These are phyloP conservation scores for Drosophila busckii DNA, from an alignment of 1,140 invertebrate genomes.

Conservation along the genomic window DNA sequence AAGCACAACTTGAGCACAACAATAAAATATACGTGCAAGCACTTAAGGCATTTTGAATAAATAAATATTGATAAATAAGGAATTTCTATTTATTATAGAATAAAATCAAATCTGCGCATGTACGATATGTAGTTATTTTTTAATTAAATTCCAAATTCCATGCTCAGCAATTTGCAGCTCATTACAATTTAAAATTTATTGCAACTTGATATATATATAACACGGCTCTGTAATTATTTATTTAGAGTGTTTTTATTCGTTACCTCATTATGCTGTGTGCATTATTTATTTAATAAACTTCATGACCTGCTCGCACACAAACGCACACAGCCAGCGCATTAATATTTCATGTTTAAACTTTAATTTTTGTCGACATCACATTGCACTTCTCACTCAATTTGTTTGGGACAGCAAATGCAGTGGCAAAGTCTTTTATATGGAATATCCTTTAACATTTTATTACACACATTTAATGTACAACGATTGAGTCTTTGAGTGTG, in stretches of 20 bases:
- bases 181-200: neutral
- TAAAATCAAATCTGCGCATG: no score
- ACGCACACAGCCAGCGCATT: no score
- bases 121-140: no score
- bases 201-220: neutral
- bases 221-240: neutral
- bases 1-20: no score
- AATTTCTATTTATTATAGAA: no score
- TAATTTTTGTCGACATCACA: slow-evolving; percentile 23
- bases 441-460: slow-evolving; percentile 75
- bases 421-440: slow-evolving; percentile 15
- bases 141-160: no score
- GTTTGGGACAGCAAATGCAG: slow-evolving; percentile 11
- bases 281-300: neutral
- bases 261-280: neutral
- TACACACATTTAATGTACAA: slow-evolving; percentile 73
- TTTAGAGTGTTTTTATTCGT: slow-evolving; percentile 15
- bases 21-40: no score
- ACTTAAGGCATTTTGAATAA: no score
- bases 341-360: no score
- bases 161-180: no score
- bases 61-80: no score
- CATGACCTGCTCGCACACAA: no score
- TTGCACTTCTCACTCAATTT: slow-evolving; percentile 13
- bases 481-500: slow-evolving; percentile 40